Conservation (phyloP, 1,140 invertebrate species). For the Bradysia coprophila region DNA sequence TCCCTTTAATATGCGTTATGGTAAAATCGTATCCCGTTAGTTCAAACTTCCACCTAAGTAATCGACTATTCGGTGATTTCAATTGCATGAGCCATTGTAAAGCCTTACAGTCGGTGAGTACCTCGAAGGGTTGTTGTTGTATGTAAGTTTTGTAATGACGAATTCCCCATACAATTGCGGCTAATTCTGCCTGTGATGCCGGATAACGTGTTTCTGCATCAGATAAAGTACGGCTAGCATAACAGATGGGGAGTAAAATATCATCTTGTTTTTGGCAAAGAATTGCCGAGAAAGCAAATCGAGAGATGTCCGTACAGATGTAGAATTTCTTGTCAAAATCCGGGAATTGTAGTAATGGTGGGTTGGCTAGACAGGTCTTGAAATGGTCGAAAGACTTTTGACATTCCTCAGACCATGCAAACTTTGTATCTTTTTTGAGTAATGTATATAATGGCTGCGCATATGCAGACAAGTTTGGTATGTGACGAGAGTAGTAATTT, state of each 20-base stretch:
- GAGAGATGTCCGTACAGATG: conserved; percentile 8
- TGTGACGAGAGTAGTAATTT: conserved; percentile 25
- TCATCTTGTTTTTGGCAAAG: conserved; percentile 6
- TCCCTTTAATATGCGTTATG: too few species aligned
- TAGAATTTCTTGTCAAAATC: conserved; percentile 8
- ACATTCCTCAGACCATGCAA: conserved; percentile 6
- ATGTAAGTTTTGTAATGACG: too few species aligned
- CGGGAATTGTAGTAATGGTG: conserved; percentile 6
- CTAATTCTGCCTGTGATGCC: conserved; percentile 26
- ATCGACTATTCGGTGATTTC: too few species aligned
- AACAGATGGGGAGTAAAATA: conserved; percentile 13
- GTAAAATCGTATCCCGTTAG: too few species aligned
- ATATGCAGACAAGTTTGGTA: conserved; percentile 15
- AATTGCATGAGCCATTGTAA: too few species aligned
- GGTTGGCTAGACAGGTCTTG: background rate
- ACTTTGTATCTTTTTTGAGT: conserved; percentile 16
- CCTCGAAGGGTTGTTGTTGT: too few species aligned
- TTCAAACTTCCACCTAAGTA: too few species aligned
- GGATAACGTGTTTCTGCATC: conserved; percentile 20
- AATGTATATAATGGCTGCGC: conserved; percentile 17
- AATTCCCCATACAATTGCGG: conserved; percentile 28
- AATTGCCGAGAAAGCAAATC: conserved; percentile 8
- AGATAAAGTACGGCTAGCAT: conserved; percentile 20
- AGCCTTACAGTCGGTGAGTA: too few species aligned
- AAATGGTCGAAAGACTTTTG: conserved; percentile 13